phyloP scores from a whole-genome alignment of 2,797 vertebrate genomes.

The Caiman crocodilus region DNA sequence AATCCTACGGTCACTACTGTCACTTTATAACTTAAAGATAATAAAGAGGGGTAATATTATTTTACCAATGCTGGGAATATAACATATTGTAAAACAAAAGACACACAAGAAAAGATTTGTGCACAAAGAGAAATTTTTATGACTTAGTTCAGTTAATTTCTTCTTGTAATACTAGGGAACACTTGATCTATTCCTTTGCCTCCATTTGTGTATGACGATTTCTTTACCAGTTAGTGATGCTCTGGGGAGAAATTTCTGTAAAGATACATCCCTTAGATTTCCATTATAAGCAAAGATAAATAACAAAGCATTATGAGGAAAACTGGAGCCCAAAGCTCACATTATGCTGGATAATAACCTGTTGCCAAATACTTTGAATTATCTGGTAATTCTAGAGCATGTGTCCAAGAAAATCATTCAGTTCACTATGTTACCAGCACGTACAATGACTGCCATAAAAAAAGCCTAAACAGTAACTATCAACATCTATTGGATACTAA shows the following conservation, averaged over 20 bases:
- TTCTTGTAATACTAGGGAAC: neutral
- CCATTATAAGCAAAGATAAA: neutral
- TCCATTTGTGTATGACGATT: neutral
- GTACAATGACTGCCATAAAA: neutral
- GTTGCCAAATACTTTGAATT: neutral
- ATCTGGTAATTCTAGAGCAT: neutral
- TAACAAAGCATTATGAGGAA: neutral
- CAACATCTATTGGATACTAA: neutral
- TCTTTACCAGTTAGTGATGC: neutral
- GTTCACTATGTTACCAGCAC: neutral
- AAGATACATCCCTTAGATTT: neutral
- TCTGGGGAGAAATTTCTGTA: neutral
- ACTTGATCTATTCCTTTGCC: neutral
- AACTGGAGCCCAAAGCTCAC: neutral
- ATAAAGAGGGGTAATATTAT: neutral
- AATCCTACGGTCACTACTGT: neutral
- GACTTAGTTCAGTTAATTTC: neutral
- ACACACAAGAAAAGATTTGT: neutral
- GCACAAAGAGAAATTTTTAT: neutral
- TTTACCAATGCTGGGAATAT: neutral
- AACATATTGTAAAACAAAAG: neutral
- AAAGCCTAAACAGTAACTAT: neutral
- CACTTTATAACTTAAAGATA: neutral
- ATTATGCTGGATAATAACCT: neutral
- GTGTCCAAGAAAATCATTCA: neutral